A percentile compares a stretch with the other conserved stretches of the same genome.
These are phyloP conservation scores for Poecile atricapillus DNA, from an alignment of 2,113 vertebrate genomes.

Conservation along the genomic window DNA sequence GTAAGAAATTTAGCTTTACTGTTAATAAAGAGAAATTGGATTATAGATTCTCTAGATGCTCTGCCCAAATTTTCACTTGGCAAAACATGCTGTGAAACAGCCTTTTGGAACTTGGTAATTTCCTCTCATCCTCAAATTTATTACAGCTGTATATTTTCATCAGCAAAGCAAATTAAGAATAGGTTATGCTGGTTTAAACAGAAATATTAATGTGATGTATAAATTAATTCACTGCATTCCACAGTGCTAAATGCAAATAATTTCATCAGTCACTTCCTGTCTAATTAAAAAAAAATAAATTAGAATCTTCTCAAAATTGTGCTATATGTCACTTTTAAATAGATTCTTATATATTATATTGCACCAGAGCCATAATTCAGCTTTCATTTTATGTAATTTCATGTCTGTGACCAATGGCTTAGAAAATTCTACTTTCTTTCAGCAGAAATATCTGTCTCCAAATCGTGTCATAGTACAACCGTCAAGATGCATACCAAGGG, in stretches of 20 bases:
- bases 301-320: not conserved
- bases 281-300: not conserved
- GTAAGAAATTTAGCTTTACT: not conserved
- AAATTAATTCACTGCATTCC: not conserved
- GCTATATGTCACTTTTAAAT: not conserved
- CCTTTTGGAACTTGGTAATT: not conserved
- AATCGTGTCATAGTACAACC: not conserved
- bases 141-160: constrained; percentile 13
- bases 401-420: not conserved
- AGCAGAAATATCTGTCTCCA: not conserved
- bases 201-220: constrained; percentile 28
- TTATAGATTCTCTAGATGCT: not conserved
- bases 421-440: constrained; percentile 49
- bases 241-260: not conserved
- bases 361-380: not conserved
- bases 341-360: not conserved
- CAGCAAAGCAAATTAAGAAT: constrained; percentile 19
- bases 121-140: not conserved
- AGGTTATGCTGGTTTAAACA: constrained; percentile 13
- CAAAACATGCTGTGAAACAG: constrained; percentile 1
- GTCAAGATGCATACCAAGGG: constrained; percentile 1
- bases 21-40: not conserved
- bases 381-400: constrained; percentile 10
- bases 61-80: not conserved
- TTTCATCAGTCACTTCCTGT: not conserved